Base-by-base conservation (phyloP, 2,113 vertebrate genomes). In the Zapornia atra region DNA sequence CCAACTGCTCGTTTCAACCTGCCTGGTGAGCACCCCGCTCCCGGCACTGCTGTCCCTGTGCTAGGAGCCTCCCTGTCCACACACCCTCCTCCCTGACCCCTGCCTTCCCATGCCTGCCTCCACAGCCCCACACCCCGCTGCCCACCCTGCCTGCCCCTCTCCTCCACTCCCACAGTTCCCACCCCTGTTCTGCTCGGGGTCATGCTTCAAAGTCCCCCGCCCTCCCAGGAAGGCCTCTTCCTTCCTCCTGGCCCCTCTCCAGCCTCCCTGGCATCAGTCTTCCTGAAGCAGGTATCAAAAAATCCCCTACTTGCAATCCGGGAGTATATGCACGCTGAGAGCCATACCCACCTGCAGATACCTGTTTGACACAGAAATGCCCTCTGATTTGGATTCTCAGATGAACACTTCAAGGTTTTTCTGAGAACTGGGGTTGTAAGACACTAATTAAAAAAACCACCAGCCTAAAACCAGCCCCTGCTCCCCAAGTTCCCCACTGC, bases 161-260 rank as follows among this genome's bases (percentile, higher is more conserved):
- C 57, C 59, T 40, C 68, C 0, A 0, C 38, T 77, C 66, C 38
- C 22, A 5, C 50, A 1, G 1, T 10, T 84, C 68, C 68, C 63
- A 70, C 26, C n/a, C 59, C 6, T 0, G 3, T 31, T 72, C 75
- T 88, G 75, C 75, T 80, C 5, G 0, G 54, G 76, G 56, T 82
- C 85, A 88, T 14, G 9, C 75, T 92, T 90, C 88, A 82, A 93
- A 93, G 92, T 2, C 66, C 72, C 14, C 20, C 0, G 0, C 5
- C 2, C 15, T 11, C n/a, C 42, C 4, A 2, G n/a, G 72, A 92
- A 81, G 34, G 83, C 73, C 69, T 91, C 61, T 89, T 92, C 83
- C 80, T 95, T 95, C 91, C 91, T 95, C 83, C 88, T 92, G 83
- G 94, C 94, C 48, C 46, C 51, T 75, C 83, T 91, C 86, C 96